phyloP scores from a whole-genome alignment of 2,113 vertebrate genomes.

The Xyliphius kryptos region DNA sequence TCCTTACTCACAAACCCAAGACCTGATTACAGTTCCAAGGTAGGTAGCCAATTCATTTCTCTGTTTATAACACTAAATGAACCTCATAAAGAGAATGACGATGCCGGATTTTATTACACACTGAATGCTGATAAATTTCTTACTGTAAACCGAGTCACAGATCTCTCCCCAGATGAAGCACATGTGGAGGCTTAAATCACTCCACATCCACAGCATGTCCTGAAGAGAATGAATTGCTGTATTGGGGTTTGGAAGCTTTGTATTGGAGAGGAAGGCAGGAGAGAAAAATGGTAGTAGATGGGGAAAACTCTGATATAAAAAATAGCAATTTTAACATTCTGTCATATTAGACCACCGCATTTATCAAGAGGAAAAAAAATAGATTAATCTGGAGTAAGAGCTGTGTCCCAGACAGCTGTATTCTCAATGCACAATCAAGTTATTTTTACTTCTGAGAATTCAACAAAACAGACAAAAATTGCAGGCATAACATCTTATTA shows the following conservation, averaged over 20 bases:
- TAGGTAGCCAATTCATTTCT: no score
- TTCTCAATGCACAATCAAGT: background rate
- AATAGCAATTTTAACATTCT: constrained; percentile 6
- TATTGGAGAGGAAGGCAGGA: constrained; percentile 18
- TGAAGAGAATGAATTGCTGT: constrained; percentile 12
- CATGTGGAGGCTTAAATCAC: constrained; percentile 22
- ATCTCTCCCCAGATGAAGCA: no score
- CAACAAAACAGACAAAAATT: background rate
- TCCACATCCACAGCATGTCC: constrained; percentile 14
- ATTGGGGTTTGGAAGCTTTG: constrained; percentile 19
- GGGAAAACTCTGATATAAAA: constrained; percentile 10
- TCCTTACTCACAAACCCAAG: no score
- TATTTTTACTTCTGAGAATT: background rate
- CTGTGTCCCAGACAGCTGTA: background rate
- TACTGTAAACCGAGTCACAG: no score
- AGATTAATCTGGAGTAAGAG: background rate
- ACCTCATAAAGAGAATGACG: no score
- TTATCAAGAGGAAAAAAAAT: constrained; percentile 1
- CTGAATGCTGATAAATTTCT: no score
- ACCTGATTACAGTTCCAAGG: no score
- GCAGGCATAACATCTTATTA: background rate
- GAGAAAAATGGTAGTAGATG: constrained; percentile 3
- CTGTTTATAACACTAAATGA: no score
- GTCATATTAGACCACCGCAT: constrained; percentile 10
- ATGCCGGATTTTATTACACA: no score